Percentiles rank a stretch among this genome's conserved stretches.
phyloP scores from a whole-genome alignment of 2,113 vertebrate species.

The Otocyon megalotis region DNA sequence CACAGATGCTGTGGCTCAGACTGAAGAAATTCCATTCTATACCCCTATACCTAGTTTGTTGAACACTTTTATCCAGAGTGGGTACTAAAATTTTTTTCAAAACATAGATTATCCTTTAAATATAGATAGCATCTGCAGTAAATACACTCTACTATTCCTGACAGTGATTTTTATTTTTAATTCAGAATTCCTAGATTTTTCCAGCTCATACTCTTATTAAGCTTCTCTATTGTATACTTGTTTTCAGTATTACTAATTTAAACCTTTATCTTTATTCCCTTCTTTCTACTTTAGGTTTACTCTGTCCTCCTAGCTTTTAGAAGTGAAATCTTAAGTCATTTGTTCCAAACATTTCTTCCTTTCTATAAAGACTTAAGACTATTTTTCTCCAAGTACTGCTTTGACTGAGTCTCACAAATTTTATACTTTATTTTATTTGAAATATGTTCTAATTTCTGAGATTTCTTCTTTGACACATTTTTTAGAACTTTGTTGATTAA shows the following conservation, averaged over 20 bases:
- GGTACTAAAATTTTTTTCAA: neutral
- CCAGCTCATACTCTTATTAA: neutral
- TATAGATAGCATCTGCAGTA: neutral
- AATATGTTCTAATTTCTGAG: neutral
- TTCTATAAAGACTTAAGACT: neutral
- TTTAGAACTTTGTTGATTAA: neutral
- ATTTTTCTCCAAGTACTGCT: neutral
- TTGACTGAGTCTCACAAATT: neutral
- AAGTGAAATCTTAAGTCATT: neutral
- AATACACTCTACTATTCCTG: neutral
- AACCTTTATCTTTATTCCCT: neutral
- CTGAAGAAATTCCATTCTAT: neutral
- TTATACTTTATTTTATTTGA: slow-evolving; percentile 14
- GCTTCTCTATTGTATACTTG: neutral
- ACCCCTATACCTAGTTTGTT: neutral
- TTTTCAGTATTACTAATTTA: neutral
- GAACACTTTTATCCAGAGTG: neutral
- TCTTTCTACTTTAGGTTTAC: neutral
- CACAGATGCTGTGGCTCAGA: neutral
- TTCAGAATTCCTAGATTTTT: neutral
- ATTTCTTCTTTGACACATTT: neutral
- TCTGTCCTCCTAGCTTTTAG: neutral
- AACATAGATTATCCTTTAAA: neutral
- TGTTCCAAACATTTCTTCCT: neutral
- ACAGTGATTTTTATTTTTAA: neutral